Conservation (phyloP, 2,113 vertebrate species). For the Emydura subglobosa region DNA sequence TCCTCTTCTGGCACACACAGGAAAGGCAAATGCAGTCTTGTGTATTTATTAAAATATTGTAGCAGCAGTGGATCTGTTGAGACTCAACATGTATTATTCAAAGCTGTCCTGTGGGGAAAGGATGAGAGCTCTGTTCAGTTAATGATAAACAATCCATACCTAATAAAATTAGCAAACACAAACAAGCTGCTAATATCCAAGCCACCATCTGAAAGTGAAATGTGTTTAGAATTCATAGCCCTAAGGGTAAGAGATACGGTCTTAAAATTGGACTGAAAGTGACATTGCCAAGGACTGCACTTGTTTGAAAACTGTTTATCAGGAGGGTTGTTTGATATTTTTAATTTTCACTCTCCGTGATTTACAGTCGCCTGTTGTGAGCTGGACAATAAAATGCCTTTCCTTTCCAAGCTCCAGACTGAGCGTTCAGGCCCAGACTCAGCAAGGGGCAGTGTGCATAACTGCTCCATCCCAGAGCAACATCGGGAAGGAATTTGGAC, state of each 20-base stretch:
- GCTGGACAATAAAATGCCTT: background rate
- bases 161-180: background rate
- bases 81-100: background rate
- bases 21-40: background rate
- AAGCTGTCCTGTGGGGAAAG: background rate
- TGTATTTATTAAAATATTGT: background rate
- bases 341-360: background rate
- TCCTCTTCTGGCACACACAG: background rate
- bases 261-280: background rate
- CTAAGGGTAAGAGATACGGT: background rate
- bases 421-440: background rate
- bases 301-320: background rate
- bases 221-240: background rate
- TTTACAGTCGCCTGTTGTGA: background rate
- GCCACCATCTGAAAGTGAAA: background rate
- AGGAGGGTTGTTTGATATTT: background rate
- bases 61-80: background rate
- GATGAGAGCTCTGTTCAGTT: background rate
- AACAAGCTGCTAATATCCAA: background rate
- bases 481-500: background rate
- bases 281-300: background rate
- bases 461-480: background rate
- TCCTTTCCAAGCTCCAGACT: background rate
- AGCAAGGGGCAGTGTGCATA: background rate
- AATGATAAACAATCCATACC: background rate